Evolutionary conservation across 2,113 vertebrate genomes (phyloP), one percentile per base, ranked within the genome.

Genomic region (Limanda limanda): DNA sequence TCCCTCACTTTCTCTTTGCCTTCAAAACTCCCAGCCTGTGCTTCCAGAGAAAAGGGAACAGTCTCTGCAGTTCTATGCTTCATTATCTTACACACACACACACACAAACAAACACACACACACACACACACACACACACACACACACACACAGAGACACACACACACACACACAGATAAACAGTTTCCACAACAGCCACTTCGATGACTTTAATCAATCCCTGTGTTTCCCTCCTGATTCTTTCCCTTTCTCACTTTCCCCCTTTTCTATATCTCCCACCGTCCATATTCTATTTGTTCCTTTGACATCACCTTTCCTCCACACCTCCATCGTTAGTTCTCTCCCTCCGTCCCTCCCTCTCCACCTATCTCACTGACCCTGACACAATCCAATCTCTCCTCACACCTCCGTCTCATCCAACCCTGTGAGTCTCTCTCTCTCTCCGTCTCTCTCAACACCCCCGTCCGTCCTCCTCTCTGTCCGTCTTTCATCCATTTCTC

Each of bases 1-100:
- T 58, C 60, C 62, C 51, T 65, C 55, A 47, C 71, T 68, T 74
- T 42, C 74, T 78, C 58, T n/a, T n/a, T n/a, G 42, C 62, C 72
- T 77, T 56, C 42, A 67, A 21, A 86, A 83, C 76, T 78, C 67
- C 76, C 67, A 71, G 74, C 62, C 20, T 11, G 42, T 23, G 62
- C 58, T 76, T 74, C 45, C 20, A 59, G 12, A 65, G 48, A 62
- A 54, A 67, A 20, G n/a, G 40, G 20, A 70, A 62, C 12, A 72
- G 62, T 60, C 15, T 80, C 57, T 80, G 78, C 76, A 63, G 69
- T 12, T 62, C 25, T 66, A 2, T 37, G 76, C 68, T 76, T 78
- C 74, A 75, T 76, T 87, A 64, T 68, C 54, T 51, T 52, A 2
- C 5, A 6, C 40, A 24, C 64, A 13, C 18, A 20, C 45, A 15